Percentiles rank a stretch among this genome's conserved stretches.
Conservation (phyloP, 2,888 invertebrate species). For the Anthrax anthrax region DNA sequence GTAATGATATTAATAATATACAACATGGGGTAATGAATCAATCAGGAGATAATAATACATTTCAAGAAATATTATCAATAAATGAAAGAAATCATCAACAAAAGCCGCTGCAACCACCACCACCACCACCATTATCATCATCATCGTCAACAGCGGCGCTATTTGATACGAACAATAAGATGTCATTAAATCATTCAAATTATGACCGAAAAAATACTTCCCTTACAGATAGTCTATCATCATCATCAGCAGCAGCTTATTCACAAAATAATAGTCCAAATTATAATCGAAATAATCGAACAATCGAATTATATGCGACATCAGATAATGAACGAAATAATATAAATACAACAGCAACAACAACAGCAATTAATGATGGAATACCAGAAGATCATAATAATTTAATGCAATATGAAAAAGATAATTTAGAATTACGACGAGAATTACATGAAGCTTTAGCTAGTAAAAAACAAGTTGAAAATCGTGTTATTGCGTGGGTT, state of each 20-base stretch:
- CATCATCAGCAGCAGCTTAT: neutral
- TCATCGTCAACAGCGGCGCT: too few species aligned
- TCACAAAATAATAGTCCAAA: neutral
- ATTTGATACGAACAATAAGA: neutral
- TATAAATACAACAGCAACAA: too few species aligned
- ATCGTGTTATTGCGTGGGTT: constrained; percentile 35
- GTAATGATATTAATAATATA: neutral
- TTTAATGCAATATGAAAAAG: constrained; percentile 14
- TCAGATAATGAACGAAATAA: constrained; percentile 10
- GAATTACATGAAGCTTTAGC: constrained; percentile 31
- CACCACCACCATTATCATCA: too few species aligned
- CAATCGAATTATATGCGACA: neutral
- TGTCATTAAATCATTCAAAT: neutral
- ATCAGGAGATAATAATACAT: neutral
- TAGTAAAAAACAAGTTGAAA: constrained; percentile 32
- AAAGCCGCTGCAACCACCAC: too few species aligned
- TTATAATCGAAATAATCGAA: too few species aligned
- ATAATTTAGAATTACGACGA: constrained; percentile 24
- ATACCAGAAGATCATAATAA: neutral
- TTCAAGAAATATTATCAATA: neutral
- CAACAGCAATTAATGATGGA: neutral
- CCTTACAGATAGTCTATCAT: neutral
- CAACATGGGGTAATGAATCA: neutral
- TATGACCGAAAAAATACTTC: neutral
- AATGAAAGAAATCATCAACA: neutral